Conservation (phyloP, 2,797 vertebrate genomes). For the Myiotriccus ornatus region DNA sequence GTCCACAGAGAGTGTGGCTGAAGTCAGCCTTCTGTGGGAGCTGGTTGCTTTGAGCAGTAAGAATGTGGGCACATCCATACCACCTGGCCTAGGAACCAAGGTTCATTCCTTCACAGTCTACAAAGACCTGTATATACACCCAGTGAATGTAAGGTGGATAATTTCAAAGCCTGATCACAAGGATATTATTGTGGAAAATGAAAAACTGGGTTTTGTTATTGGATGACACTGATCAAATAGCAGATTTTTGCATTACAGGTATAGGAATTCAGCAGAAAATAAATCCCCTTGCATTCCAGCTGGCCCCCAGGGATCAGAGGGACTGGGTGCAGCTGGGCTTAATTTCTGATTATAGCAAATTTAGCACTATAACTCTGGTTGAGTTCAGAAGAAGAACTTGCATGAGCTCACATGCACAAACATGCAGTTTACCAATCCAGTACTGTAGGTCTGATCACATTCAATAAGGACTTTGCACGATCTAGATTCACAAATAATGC, state of each 20-base stretch:
- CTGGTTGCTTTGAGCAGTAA: neutral
- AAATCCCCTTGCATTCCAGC: neutral
- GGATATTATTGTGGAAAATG: neutral
- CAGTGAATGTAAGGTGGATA: neutral
- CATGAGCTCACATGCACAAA: neutral
- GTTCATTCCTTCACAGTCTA: neutral
- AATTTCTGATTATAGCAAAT: neutral
- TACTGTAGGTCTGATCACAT: neutral
- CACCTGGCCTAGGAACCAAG: neutral
- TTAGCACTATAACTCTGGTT: neutral
- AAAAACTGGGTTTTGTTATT: neutral
- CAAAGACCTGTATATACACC: neutral
- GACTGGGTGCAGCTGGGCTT: neutral
- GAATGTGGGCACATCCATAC: neutral
- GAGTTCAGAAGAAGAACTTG: neutral
- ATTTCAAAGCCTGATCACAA: neutral
- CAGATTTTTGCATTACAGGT: neutral
- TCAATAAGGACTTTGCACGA: neutral
- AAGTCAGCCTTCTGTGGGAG: neutral
- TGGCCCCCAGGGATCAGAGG: neutral
- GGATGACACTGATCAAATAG: neutral
- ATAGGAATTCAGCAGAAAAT: neutral
- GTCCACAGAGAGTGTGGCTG: rapidly evolving
- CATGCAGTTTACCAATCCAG: neutral
- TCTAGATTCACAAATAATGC: neutral